phyloP scores from a whole-genome alignment of 2,888 invertebrate species.

The Drosophila algonquin region DNA sequence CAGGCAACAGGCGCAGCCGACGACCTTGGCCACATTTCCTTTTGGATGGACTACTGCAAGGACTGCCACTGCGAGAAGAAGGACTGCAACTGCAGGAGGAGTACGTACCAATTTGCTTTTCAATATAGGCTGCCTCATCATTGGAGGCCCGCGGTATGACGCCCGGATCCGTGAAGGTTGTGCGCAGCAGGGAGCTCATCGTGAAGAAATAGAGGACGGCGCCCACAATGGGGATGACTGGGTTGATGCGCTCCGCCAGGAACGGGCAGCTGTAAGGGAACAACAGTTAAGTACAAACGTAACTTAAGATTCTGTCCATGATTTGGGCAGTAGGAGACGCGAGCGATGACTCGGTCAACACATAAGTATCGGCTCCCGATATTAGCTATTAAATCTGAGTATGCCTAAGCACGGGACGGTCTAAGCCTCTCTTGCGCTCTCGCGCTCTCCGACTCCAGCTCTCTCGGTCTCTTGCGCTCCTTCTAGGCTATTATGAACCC shows the following conservation, averaged over 20 bases:
- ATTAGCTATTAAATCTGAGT: neutral
- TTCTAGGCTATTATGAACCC: too few relatives aligned
- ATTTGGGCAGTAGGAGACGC: neutral
- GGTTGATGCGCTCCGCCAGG: constrained; percentile 93
- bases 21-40: constrained; percentile 69
- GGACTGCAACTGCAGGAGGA: neutral
- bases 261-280: constrained; percentile 92
- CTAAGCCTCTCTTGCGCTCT: too few relatives aligned
- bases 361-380: too few relatives aligned
- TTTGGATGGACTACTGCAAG: constrained; percentile 50
- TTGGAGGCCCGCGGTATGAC: constrained; percentile 94
- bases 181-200: constrained; percentile 95
- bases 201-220: constrained; percentile 95
- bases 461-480: too few relatives aligned
- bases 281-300: neutral
- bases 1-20: constrained; percentile 70
- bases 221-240: constrained; percentile 96
- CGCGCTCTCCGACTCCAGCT: too few relatives aligned
- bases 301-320: neutral
- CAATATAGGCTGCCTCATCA: constrained; percentile 95
- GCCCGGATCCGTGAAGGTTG: constrained; percentile 96
- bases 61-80: constrained; percentile 7
- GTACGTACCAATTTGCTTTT: constrained; percentile 92
- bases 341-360: neutral
- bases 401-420: too few relatives aligned